These are phyloP conservation scores for Cepphus grylle DNA, from an alignment of 2,113 vertebrate species.

Conservation along the genomic window DNA sequence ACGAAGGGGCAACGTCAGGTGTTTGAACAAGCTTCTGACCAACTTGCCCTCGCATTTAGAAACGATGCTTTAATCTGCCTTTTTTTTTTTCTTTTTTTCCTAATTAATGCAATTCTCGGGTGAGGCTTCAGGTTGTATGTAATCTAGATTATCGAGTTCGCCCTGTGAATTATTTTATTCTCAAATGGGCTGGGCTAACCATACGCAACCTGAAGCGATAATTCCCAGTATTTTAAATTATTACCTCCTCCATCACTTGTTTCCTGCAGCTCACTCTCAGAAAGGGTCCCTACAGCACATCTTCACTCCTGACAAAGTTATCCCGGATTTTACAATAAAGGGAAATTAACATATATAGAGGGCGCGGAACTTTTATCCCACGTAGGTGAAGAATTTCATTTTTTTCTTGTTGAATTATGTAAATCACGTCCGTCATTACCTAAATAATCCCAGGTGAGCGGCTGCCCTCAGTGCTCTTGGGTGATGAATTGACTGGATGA, in stretches of 20 bases:
- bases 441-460: background rate
- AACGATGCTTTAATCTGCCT: background rate
- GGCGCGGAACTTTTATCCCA: background rate
- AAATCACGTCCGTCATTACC: fast-evolving
- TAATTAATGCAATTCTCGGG: background rate
- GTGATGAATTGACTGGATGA: background rate
- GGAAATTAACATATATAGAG: background rate
- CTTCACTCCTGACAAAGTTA: too few relatives aligned
- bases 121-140: background rate
- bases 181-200: too few relatives aligned
- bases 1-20: fast-evolving
- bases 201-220: too few relatives aligned
- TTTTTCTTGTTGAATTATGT: background rate
- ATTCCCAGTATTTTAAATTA: background rate
- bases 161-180: background rate
- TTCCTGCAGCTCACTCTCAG: background rate
- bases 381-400: background rate
- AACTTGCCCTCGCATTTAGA: background rate
- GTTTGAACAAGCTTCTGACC: background rate
- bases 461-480: background rate
- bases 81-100: background rate
- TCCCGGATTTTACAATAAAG: background rate
- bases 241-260: background rate
- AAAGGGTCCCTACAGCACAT: background rate
- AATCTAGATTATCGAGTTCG: background rate